Conservation (phyloP, 2,888 invertebrate genomes). For the Drosophila kambysellisi region DNA sequence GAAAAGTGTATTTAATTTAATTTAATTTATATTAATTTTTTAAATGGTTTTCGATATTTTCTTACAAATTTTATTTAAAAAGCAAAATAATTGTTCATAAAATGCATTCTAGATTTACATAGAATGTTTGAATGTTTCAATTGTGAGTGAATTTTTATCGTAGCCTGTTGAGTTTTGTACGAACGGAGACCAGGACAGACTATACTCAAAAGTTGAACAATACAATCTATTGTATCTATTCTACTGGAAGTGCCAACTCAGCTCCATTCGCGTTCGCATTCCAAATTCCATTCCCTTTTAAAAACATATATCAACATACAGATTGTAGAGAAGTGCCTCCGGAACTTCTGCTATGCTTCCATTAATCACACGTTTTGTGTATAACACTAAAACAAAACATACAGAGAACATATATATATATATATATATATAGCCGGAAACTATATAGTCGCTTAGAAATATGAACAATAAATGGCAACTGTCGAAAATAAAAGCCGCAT, state of each 20-base stretch:
- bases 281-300: not conserved
- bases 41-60: not conserved
- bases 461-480: slow-evolving; percentile 59
- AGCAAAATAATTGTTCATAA: not conserved
- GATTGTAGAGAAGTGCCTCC: slow-evolving; percentile 35
- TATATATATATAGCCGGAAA: slow-evolving; percentile 8
- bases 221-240: not conserved
- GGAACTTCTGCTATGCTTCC: slow-evolving; percentile 31
- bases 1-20: not conserved
- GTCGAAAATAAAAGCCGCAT: slow-evolving; percentile 54
- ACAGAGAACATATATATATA: not conserved
- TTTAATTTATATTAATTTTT: not conserved
- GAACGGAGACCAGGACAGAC: too few relatives aligned
- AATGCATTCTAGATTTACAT: not conserved
- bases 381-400: slow-evolving; percentile 29
- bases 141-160: not conserved
- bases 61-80: too few relatives aligned
- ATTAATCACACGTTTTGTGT: slow-evolving; percentile 60
- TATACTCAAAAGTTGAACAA: not conserved
- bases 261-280: not conserved
- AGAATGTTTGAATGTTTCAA: not conserved
- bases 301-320: slow-evolving; percentile 21
- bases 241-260: not conserved
- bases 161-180: not conserved
- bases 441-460: slow-evolving; percentile 40